These are phyloP conservation scores for Scaptodrosophila latifasciaeformis DNA, from an alignment of 2,888 invertebrate genomes.

Conservation along the genomic window DNA sequence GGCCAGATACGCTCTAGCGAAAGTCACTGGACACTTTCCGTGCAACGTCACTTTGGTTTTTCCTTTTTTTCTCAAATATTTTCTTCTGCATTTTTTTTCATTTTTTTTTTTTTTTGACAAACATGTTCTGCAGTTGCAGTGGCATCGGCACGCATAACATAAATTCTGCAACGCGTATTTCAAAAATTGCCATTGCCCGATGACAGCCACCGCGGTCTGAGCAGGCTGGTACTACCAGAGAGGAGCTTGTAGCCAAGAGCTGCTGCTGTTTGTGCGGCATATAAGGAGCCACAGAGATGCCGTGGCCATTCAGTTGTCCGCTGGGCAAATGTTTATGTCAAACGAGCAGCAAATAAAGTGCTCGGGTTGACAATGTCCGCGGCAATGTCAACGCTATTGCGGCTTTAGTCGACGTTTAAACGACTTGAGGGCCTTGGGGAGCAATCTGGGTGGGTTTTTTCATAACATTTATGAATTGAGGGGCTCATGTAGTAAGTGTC, in stretches of 20 bases:
- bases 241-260: slow-evolving; percentile 3
- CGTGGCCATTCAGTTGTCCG: slow-evolving; percentile 64
- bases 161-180: slow-evolving; percentile 65
- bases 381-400: slow-evolving; percentile 52
- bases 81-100: too few species aligned
- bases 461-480: slow-evolving; percentile 65
- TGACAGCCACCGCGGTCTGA: slow-evolving; percentile 30
- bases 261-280: slow-evolving; percentile 59
- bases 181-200: slow-evolving; percentile 56
- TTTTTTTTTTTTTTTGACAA: too few species aligned
- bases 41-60: slow-evolving; percentile 9
- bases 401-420: slow-evolving; percentile 5
- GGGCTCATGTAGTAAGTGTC: slow-evolving; percentile 31
- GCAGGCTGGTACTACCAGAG: slow-evolving; percentile 22
- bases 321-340: slow-evolving; percentile 68
- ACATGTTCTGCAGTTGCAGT: too few species aligned
- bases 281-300: slow-evolving; percentile 62
- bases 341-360: slow-evolving; percentile 66
- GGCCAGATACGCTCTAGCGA: slow-evolving; percentile 54
- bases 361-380: slow-evolving; percentile 64
- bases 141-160: slow-evolving; percentile 39
- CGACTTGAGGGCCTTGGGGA: slow-evolving; percentile 53
- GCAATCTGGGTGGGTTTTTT: slow-evolving; percentile 66
- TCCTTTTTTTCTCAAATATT: too few species aligned
- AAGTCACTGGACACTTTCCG: slow-evolving; percentile 62